Conservation (phyloP, 2,888 invertebrate genomes). For the Orthosia gracilis region DNA sequence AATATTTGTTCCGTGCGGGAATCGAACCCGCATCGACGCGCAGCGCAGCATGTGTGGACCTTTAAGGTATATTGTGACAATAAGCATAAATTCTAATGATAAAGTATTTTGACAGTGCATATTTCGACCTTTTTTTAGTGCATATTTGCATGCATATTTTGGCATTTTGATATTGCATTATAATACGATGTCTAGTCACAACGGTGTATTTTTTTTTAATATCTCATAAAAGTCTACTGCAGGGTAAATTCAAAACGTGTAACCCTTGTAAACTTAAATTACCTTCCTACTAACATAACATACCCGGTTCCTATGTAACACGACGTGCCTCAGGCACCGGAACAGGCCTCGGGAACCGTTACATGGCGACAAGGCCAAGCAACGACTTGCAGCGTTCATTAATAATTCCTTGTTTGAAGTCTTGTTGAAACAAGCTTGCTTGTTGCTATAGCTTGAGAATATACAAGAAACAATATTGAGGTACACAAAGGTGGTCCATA, state of each 20-base stretch:
- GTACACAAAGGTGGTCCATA: neutral
- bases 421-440: conserved; percentile 3
- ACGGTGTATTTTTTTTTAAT: too few relatives aligned
- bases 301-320: neutral
- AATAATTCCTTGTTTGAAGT: conserved; percentile 34
- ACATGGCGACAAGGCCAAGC: neutral
- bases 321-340: neutral
- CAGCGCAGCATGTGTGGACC: too few relatives aligned
- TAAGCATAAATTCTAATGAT: too few relatives aligned
- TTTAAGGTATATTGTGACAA: too few relatives aligned
- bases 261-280: neutral
- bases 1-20: too few relatives aligned
- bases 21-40: too few relatives aligned
- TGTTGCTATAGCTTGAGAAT: neutral
- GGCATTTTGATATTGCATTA: too few relatives aligned
- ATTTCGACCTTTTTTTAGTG: too few relatives aligned
- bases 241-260: conserved; percentile 4
- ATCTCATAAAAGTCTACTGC: too few relatives aligned
- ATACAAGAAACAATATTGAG: neutral
- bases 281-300: neutral
- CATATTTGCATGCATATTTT: too few relatives aligned
- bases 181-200: too few relatives aligned
- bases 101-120: too few relatives aligned
- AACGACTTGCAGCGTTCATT: conserved; percentile 20
- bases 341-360: neutral